Base-by-base conservation (phyloP, 1,140 invertebrate genomes). In the Drosophila pachea region DNA sequence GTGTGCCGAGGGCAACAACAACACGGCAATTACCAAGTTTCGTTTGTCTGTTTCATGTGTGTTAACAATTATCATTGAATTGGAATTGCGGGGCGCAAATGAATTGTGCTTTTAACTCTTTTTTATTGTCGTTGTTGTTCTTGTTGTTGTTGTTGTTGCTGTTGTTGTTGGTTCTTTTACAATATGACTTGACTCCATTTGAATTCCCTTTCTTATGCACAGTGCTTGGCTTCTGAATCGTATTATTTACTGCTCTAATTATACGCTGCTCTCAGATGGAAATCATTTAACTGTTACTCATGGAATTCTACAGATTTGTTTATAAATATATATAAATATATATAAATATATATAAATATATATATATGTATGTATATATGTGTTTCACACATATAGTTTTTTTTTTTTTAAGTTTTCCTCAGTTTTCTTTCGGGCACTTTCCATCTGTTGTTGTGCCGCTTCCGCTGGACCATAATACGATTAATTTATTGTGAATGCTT, bases 21-120 rank as follows among this genome's bases (percentile, higher is more conserved):
- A 31, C 40, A 66, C 9, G 45, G 54, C 75, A 71, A 62, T 82
- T 82, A 77, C 71, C 74, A 71, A 74, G 70, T 81, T 64, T 36
- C 32, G 65, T 50, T 68, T 53, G 33, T 52, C 16, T 60, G 64
- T 81, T 74, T 73, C 70, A 78, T 76, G 71, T 82, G 71, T 59
- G 54, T 64, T 56, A 52, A 68, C 82, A 82, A 83, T 82, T 82
- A 82, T 83, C 78, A 76, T 81, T 69, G 61, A 68, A 76, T 68
- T 52, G n/a, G 47, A 65, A 65, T 52, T 50, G 61, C 60, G 68
- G 38, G 71, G 72, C 72, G 62, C 73, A 81, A 78, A 82, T 83
- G 68, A 82, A 83, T 75, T 74, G 72, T 60, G 56, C 65, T 79
- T 65, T 45, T 32, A 32, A 31, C 6, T 47, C 40, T 38, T 9